These are phyloP conservation scores for Beris morrisii DNA, from an alignment of 2,888 invertebrate species.

Conservation along the genomic window DNA sequence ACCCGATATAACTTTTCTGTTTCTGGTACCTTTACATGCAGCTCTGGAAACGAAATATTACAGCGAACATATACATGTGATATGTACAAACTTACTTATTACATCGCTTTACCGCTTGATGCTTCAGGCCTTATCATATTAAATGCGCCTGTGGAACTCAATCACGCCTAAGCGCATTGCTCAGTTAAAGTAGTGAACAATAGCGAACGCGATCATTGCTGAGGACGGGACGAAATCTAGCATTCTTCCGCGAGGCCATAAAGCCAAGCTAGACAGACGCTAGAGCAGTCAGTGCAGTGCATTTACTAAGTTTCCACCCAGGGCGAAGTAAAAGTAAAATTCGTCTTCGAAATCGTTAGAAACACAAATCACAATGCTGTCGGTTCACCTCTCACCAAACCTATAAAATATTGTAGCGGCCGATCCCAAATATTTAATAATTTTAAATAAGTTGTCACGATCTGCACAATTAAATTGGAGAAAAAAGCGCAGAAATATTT, in stretches of 20 bases:
- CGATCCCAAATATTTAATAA: constrained; percentile 38
- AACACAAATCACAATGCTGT: constrained; percentile 21
- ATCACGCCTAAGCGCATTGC: constrained; percentile 21
- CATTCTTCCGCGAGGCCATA: constrained; percentile 23
- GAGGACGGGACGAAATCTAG: constrained; percentile 7
- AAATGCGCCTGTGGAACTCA: constrained; percentile 24
- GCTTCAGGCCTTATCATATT: constrained; percentile 22
- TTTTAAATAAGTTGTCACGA: constrained; percentile 39
- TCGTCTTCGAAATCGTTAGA: constrained; percentile 30
- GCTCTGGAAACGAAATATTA: too few species aligned
- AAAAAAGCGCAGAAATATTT: constrained; percentile 35
- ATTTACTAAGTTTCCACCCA: constrained; percentile 4
- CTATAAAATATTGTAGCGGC: constrained; percentile 7
- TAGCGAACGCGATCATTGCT: too few species aligned
- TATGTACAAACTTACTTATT: too few species aligned
- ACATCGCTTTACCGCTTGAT: too few species aligned
- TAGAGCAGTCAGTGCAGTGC: constrained; percentile 14
- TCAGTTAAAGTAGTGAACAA: too few species aligned
- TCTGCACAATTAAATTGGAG: constrained; percentile 37
- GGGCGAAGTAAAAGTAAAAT: constrained; percentile 32
- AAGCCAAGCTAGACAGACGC: neutral
- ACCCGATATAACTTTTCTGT: too few species aligned
- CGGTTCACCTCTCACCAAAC: neutral
- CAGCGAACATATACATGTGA: too few species aligned
- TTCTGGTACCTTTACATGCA: too few species aligned